A percentile compares a stretch with the other conserved stretches of the same genome.
phyloP scores from a whole-genome alignment of 2,113 vertebrate genomes.

The Galbula dea region DNA sequence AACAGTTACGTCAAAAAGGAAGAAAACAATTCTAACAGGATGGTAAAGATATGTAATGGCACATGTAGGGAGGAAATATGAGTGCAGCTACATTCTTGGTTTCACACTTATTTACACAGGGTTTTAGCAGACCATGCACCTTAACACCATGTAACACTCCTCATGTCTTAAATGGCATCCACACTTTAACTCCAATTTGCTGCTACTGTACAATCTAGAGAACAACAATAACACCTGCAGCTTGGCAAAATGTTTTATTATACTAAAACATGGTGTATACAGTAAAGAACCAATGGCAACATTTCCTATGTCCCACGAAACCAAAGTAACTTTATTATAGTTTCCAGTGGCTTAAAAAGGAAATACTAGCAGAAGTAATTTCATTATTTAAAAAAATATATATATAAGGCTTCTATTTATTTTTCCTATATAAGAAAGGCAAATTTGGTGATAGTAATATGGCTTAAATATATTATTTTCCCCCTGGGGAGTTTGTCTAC shows the following conservation, averaged over 20 bases:
- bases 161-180: background rate
- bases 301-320: background rate
- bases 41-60: background rate
- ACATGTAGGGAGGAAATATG: background rate
- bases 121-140: background rate
- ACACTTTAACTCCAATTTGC: background rate
- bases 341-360: background rate
- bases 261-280: background rate
- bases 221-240: background rate
- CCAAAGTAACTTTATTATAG: background rate
- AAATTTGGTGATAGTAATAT: background rate
- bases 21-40: background rate
- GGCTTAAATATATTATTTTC: constrained; percentile 28
- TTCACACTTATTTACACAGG: background rate
- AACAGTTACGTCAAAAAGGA: background rate
- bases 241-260: constrained; percentile 47
- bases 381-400: constrained; percentile 8
- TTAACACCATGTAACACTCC: background rate
- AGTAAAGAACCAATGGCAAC: background rate
- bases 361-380: background rate
- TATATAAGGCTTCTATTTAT: background rate
- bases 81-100: background rate
- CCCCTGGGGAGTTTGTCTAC: background rate
- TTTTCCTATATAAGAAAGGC: constrained; percentile 22
- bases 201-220: background rate